Base-by-base conservation (phyloP, 2,113 vertebrate species). In the Platichthys flesus region DNA sequence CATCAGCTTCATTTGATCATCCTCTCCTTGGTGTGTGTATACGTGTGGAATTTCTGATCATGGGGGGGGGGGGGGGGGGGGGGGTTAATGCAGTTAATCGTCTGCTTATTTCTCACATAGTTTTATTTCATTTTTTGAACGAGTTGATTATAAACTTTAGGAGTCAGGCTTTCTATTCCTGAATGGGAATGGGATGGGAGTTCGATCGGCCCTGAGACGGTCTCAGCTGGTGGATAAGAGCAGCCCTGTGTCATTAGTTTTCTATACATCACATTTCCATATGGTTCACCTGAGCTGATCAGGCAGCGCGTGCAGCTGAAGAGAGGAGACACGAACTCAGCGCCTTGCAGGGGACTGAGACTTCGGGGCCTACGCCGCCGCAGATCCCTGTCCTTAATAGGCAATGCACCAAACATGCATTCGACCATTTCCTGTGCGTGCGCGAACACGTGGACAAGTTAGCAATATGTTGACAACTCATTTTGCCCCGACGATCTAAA, bases 361-460 rank as follows among this genome's bases (percentile, higher is more conserved):
- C 67, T 45, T 61, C 67, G 68, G 52, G 74, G 42, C 68, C 57
- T 26, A 8, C 5, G 49, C 54, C 16, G 20, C 51, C 42, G 42
- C 42, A 20, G 26, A 18, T 67, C 64, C 54, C 13, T 83, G 58
- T 31, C 79, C 71, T 69, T 69, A 87, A 15, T 61, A 63, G 79
- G 74, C 6, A 77, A 74, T 64, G 66, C 21, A 61, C 60, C 47
- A 69, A 80, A 63, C 72, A 70, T 42, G 10, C 40, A 42, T 42
- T 42, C 12, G 15, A 78, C 26, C 76, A 68, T 73, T 72, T 76
- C 52, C 23, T n/a, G 24, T 57, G 28, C 4, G 12, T 18, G 49
- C 2, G 45, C 56, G 10, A 68, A 52, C 55, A 55, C 6, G 16
- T 71, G 21, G 65, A 42, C 63, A 59, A 52, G 59, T 57, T 54